Conservation (phyloP, 2,113 vertebrate genomes). For the Otus sunia region DNA sequence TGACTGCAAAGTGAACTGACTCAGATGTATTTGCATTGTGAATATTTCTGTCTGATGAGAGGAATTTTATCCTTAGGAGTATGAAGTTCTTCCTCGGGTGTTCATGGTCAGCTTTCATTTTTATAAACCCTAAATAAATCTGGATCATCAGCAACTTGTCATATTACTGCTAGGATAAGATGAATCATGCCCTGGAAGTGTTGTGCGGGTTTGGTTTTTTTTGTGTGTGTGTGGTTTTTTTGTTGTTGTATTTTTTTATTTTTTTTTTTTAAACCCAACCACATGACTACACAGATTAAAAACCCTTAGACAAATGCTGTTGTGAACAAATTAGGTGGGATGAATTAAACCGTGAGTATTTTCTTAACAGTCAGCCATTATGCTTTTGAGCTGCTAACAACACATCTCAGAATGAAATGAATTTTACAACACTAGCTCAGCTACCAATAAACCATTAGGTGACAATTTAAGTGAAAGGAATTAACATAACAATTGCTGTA, state of each 20-base stretch:
- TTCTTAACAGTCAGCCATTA: background rate
- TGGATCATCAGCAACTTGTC: background rate
- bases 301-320: background rate
- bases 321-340: background rate
- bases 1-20: background rate
- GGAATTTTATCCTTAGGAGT: background rate
- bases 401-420: background rate
- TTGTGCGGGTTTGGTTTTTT: fast-evolving
- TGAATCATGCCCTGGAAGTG: background rate
- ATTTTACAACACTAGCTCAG: background rate
- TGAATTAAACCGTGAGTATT: background rate
- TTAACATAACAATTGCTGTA: background rate
- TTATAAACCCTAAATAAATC: background rate
- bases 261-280: background rate
- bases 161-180: background rate
- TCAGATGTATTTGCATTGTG: background rate
- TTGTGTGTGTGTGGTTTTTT: background rate
- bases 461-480: background rate
- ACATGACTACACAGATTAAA: background rate
- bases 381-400: background rate
- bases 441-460: background rate
- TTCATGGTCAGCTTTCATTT: background rate
- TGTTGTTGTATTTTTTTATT: no score
- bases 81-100: background rate
- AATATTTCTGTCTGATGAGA: background rate